Percentiles rank a stretch among this genome's conserved stretches.
These are phyloP conservation scores for Megalops atlanticus DNA, from an alignment of 2,113 vertebrate species.

Conservation along the genomic window DNA sequence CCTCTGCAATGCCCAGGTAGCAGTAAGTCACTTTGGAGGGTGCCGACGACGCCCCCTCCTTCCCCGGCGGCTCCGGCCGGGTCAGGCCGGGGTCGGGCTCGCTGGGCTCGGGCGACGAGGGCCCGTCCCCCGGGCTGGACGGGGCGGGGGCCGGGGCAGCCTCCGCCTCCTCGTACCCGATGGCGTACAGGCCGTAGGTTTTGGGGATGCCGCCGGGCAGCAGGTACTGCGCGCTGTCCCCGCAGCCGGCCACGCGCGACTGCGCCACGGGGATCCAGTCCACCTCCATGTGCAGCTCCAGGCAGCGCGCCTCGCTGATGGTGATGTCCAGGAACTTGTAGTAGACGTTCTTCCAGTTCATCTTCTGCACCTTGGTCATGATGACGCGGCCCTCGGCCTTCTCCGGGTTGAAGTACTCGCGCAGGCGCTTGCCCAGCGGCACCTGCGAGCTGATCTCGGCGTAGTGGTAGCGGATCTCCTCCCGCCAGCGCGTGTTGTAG, in stretches of 20 bases:
- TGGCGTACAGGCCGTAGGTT: conserved; percentile 88
- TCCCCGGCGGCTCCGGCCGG: conserved; percentile 62
- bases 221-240: conserved; percentile 86
- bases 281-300: conserved; percentile 96
- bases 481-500: conserved; percentile 96
- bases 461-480: conserved; percentile 94
- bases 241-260: conserved; percentile 78
- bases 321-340: conserved; percentile 98
- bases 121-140: conserved; percentile 56
- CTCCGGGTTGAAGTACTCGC: conserved; percentile 96
- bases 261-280: conserved; percentile 92
- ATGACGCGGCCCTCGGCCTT: conserved; percentile 90
- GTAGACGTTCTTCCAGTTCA: conserved; percentile 99
- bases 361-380: conserved; percentile 96
- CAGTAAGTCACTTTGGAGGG: conserved; percentile 84
- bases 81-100: conserved; percentile 55
- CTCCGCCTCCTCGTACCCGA: conserved; percentile 81
- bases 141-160: conserved; percentile 54
- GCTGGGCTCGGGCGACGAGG: conserved; percentile 52
- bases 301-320: conserved; percentile 91
- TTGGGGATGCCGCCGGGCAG: conserved; percentile 92
- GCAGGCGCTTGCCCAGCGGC: conserved; percentile 89
- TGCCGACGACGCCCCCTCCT: conserved; percentile 33
- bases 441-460: conserved; percentile 98
- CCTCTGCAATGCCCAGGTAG: conserved; percentile 93